Evolutionary conservation across 2,888 invertebrate species (phyloP), one percentile per base, ranked within the genome.

Genomic region (Pyrocoelia pectoralis): DNA sequence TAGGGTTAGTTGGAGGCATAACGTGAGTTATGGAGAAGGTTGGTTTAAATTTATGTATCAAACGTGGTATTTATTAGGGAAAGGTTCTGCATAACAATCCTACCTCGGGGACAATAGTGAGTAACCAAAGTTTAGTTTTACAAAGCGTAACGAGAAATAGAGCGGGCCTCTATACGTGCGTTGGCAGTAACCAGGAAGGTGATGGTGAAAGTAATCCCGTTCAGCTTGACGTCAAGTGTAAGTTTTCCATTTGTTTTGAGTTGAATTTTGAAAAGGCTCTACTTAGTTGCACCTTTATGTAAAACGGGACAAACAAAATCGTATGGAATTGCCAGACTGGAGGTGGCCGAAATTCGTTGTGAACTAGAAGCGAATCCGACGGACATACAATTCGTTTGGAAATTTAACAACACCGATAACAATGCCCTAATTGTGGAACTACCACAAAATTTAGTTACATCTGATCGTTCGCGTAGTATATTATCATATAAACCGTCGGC

Each of bases 51-150:
- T 50, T 40, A 48, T 38, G 10, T 50, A 51, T 18, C 29, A 56
- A 50, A 29, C 46, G 9, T 52, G 14, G 28, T 43, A 54, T 55
- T 63, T 75, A 78, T 43, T 83, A 94, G 94, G 89, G 89, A 18
- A 87, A 88, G 74, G 88, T 89, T 74, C 85, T 95, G 74, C 88
- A 88, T 76, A 93, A 93, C 82, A 94, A 94, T 77, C 85, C 89
- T 1, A 88, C 89, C 59, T 87, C 88, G 4, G 94, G 94, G 40
- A 89, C 93, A 58, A 92, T 95, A 70, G 89, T 95, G 61, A 93
- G 93, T 80, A 94, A 94, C 82, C 94, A 95, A 81, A 94, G 93
- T 77, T 83, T 95, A 63, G 94, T 95, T n/a, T 86, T 95, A 72
- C 95, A 94, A 82, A 90, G 89, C 70, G 93, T 95, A 66, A 89